These are phyloP conservation scores for Pristionchus fissidentatus DNA, from an alignment of 2,888 invertebrate genomes.

Conservation along the genomic window DNA sequence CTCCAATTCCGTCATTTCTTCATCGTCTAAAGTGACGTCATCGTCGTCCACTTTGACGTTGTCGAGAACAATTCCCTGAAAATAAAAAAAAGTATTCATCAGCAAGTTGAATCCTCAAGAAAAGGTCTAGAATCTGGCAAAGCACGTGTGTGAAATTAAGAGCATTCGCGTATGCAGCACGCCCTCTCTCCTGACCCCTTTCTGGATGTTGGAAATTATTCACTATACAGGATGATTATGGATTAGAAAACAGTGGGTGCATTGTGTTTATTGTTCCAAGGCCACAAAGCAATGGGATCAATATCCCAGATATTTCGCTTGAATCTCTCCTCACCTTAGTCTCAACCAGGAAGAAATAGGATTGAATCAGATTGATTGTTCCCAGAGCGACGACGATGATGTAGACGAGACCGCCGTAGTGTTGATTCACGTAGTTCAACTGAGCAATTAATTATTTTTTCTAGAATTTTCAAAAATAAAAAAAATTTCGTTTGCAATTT, in stretches of 20 bases:
- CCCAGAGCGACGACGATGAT: constrained; percentile 69
- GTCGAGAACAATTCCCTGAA: constrained; percentile 44
- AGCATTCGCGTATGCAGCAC: too few relatives aligned
- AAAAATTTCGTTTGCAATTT: too few relatives aligned
- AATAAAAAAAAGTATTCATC: neutral
- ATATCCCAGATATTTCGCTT: too few relatives aligned
- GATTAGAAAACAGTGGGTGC: too few relatives aligned
- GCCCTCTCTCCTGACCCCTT: too few relatives aligned
- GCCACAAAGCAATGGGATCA: too few relatives aligned
- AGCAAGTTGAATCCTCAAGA: neutral
- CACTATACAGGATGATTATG: too few relatives aligned
- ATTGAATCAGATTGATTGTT: constrained; percentile 64
- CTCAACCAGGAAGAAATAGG: constrained; percentile 62
- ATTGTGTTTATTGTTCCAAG: too few relatives aligned
- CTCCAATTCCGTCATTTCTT: constrained; percentile 29
- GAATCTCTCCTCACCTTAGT: too few relatives aligned
- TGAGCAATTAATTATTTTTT: constrained; percentile 48
- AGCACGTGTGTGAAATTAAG: too few relatives aligned
- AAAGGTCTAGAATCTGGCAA: too few relatives aligned
- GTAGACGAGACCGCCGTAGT: constrained; percentile 71
- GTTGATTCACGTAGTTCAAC: constrained; percentile 66
- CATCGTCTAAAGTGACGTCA: neutral
- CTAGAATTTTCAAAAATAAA: neutral
- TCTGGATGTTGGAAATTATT: too few relatives aligned
- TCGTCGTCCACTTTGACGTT: constrained; percentile 46